Evolutionary conservation across 2,113 vertebrate genomes (phyloP).

Genomic region (Onychorhynchus coronatus): DNA sequence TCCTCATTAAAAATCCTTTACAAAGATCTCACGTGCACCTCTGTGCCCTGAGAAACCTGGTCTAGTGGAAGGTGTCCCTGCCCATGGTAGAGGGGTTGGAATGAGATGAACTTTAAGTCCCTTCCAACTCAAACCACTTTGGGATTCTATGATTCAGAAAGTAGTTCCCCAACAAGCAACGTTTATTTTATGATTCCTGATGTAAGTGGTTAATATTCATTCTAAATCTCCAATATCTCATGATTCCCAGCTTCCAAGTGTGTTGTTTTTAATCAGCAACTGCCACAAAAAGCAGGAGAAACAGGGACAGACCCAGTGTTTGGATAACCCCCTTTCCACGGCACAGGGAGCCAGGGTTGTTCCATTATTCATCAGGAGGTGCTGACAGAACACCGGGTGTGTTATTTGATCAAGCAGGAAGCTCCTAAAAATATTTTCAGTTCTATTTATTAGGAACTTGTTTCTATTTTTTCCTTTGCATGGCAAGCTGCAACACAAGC

Average conservation of each 20-base stretch:
- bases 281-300: neutral
- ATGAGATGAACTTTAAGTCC: neutral
- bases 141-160: neutral
- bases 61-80: neutral
- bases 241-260: neutral
- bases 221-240: neutral
- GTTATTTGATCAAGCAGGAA: neutral
- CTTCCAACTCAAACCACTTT: neutral
- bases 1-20: neutral
- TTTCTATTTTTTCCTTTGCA: neutral
- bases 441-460: neutral
- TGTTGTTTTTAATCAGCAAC: neutral
- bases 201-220: neutral
- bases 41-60: neutral
- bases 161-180: neutral
- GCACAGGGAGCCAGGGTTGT: neutral
- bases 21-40: neutral
- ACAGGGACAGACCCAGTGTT: neutral
- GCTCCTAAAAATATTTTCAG: constrained; percentile 38
- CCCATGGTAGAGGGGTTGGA: neutral
- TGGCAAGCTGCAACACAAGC: neutral
- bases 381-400: neutral
- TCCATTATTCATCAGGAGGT: constrained; percentile 26
- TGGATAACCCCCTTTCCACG: neutral
- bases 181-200: neutral